phyloP scores from a whole-genome alignment of 2,113 vertebrate genomes.

The Podarcis raffonei region DNA sequence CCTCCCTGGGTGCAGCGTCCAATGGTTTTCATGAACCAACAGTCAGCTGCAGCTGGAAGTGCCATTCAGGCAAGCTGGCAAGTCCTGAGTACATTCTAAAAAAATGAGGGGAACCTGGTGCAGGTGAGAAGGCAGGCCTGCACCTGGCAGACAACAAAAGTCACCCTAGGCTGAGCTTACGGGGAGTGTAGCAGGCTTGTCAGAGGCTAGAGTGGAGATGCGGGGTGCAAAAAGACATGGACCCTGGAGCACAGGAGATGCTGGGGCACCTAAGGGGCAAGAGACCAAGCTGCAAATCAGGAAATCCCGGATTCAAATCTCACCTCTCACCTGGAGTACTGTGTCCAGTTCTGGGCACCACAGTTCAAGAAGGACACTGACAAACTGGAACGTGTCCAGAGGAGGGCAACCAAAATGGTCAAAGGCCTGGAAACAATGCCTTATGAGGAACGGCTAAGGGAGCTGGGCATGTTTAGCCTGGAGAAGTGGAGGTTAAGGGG shows the following conservation, averaged over 20 bases:
- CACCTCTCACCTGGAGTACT: too few relatives aligned
- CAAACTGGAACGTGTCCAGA: too few relatives aligned
- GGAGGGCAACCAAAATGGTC: too few relatives aligned
- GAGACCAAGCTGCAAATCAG: too few relatives aligned
- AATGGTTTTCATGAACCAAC: neutral
- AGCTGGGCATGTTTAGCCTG: too few relatives aligned
- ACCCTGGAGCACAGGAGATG: neutral
- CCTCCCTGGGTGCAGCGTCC: accelerated
- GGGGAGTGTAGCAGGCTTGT: neutral
- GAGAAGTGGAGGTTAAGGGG: too few relatives aligned
- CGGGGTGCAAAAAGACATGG: neutral
- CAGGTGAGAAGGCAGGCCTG: neutral
- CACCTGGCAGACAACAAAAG: neutral
- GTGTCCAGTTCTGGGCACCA: too few relatives aligned
- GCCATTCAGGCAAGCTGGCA: neutral
- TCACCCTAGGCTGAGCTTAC: too few relatives aligned
- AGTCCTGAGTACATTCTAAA: neutral
- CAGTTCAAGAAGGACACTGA: too few relatives aligned
- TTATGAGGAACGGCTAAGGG: too few relatives aligned
- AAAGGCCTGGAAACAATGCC: too few relatives aligned
- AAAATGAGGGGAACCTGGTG: neutral
- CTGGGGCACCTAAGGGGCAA: neutral
- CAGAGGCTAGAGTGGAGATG: neutral
- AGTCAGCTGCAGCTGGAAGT: neutral
- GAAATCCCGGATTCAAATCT: too few relatives aligned